Base-by-base conservation (phyloP, 2,888 invertebrate species). In the Hybos culiciformis region DNA sequence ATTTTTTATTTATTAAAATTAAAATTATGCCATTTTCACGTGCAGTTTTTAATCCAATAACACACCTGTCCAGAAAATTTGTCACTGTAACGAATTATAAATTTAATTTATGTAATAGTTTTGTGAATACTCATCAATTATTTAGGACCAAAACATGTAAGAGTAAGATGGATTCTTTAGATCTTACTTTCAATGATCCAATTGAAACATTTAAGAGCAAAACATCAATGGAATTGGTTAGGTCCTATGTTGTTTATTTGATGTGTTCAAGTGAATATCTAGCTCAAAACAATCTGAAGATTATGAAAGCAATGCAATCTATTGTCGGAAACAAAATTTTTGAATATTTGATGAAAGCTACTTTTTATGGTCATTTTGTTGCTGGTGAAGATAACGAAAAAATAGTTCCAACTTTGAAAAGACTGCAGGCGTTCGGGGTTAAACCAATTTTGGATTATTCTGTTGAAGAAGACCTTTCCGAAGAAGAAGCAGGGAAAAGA, bases 321-420 rank as follows among this genome's bases (percentile, higher is more conserved):
- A 53, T 90, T 39, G 60, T 90, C 37, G 92, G 92, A 6, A 77
- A 83, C 57, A 73, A 65, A 46, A 56, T 92, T 39, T 93, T 93
- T 67, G 74, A 77, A 39, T 54, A 68, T 45, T 49, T 87, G 44
- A 91, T 96, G 88, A 88, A 86, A 63, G 71, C 76, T n/a, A 86
- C 93, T 12, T 92, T 96, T 69, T 96, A 93, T 66, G 94, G 94
- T 1, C 94, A 96, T 67, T 96, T 96, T 69, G 94, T 96, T 17
- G 94, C 92, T 17, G 96, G 96, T 39, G 86, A 90, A 59, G 84
- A 88, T 61, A 80, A 83, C 60, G 71, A 77, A 51, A 80, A 78
- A 57, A 86, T 91, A 57, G 72, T 75, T 51, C 88, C 90, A 11
- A 78, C 78, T 31, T 72, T 90, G 50, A 79, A 83, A 54, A 73